Evolutionary conservation across 2,888 invertebrate genomes (phyloP), one percentile per base, ranked within the genome.

Genomic region (Chironomus riparius): DNA sequence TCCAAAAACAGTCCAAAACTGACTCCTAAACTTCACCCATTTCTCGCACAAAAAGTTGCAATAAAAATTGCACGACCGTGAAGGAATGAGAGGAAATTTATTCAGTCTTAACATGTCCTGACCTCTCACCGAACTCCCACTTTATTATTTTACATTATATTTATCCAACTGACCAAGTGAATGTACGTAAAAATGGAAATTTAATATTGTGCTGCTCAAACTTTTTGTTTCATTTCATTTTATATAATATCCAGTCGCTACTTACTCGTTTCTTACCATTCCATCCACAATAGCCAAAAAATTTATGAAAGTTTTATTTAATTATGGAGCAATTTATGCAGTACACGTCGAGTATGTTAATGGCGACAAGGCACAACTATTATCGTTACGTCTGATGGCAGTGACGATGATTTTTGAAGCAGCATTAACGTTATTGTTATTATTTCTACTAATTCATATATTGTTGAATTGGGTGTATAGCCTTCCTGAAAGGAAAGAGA

Each of bases 121-220:
- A 56, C 56, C 18, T 56, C 38, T 38, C n/a, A n/a, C n/a, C 15
- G 56, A n/a, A n/a, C 15, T 7, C 56, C 56, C 56, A 56, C n/a
- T 56, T 56, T 38, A 38, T 56, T 15, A 56, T 56, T 56, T 56
- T 56, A 56, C 18, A 56, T 56, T 18, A 56, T 56, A 56, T 56
- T 15, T n/a, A 56, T 7, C 56, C 15, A 18, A 56, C 56, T 56
- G 56, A 56, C 56, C 56, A 56, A 56, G 38, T 28, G 28, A 50
- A 50, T 15, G 48, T 7, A 65, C 28, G 71, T 50, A 71, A 71
- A 65, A 71, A 71, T 72, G 62, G 72, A 62, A 72, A 62, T 72
- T 62, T 72, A 72, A 72, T 72, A 38, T 62, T 72, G 22, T 65
- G 68, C 18, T 56, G 18, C 15, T 18, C 2, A 50, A 50, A 50